Conservation (phyloP, 2,113 vertebrate species). For the Cyprinodon tularosa region DNA sequence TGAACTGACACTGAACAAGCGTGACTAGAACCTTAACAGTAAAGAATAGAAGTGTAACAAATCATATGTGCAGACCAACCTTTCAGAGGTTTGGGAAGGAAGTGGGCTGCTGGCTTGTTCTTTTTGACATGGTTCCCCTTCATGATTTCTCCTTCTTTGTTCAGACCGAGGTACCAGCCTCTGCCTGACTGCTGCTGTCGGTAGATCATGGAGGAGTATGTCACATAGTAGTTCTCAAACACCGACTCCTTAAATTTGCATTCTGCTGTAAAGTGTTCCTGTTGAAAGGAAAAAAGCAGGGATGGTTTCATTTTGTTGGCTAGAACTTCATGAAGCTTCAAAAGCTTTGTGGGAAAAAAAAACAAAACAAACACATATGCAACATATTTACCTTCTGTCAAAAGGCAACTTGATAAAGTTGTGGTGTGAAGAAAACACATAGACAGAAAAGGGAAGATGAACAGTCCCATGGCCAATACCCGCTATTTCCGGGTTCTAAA, state of each 20-base stretch:
- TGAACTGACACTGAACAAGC: not conserved
- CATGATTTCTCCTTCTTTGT: constrained; percentile 99
- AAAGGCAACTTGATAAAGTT: constrained; percentile 19
- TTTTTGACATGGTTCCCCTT: constrained; percentile 99
- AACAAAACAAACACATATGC: constrained; percentile 11
- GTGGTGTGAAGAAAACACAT: not conserved
- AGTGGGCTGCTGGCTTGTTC: constrained; percentile 98
- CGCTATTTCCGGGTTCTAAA: constrained; percentile 35
- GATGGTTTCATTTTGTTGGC: constrained; percentile 21
- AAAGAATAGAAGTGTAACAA: not conserved
- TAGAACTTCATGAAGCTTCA: constrained; percentile 19
- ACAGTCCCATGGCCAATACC: not conserved
- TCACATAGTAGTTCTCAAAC: constrained; percentile 99
- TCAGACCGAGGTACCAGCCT: constrained; percentile 98
- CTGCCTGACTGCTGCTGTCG: constrained; percentile 97
- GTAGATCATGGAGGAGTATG: constrained; percentile 99
- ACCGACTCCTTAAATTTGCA: constrained; percentile 99
- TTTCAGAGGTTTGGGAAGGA: constrained; percentile 99
- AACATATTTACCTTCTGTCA: constrained; percentile 34
- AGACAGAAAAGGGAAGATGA: not conserved
- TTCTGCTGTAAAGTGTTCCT: constrained; percentile 99
- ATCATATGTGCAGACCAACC: constrained; percentile 76
- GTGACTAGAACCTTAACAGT: not conserved
- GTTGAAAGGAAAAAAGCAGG: constrained; percentile 40
- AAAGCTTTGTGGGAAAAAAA: constrained; percentile 15